These are phyloP conservation scores for Lasioglossum baleicum DNA, from an alignment of 1,140 invertebrate genomes.

Conservation along the genomic window DNA sequence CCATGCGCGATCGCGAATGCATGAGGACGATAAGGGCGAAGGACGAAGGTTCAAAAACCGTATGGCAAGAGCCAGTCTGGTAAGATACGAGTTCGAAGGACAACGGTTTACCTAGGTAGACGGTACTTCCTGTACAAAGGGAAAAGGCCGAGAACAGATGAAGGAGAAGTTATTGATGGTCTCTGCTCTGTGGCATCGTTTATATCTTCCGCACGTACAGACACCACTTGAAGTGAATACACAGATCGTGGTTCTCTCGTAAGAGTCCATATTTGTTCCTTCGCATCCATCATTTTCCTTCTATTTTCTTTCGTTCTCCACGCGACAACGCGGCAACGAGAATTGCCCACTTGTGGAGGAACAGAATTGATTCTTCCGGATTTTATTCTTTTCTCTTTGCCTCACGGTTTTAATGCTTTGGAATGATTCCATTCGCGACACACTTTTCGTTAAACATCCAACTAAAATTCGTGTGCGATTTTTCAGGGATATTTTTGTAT, in stretches of 20 bases:
- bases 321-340: constrained; percentile 34
- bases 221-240: constrained; percentile 64
- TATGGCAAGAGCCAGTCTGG: background rate
- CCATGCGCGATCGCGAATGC: background rate
- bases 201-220: constrained; percentile 72
- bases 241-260: constrained; percentile 58
- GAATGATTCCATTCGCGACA: too few species aligned
- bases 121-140: constrained; percentile 40
- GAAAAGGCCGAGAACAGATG: constrained; percentile 41
- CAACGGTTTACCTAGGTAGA: constrained; percentile 46
- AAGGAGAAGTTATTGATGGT: constrained; percentile 73
- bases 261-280: constrained; percentile 43
- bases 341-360: constrained; percentile 33
- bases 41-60: constrained; percentile 4
- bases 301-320: constrained; percentile 46
- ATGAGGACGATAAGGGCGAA: constrained; percentile 28
- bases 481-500: too few species aligned
- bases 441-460: too few species aligned
- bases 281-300: constrained; percentile 39
- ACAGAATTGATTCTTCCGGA: constrained; percentile 30
- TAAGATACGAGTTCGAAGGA: constrained; percentile 32
- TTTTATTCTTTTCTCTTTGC: too few species aligned
- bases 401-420: too few species aligned
- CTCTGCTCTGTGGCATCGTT: constrained; percentile 64
- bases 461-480: too few species aligned